Percentiles rank a stretch among this genome's conserved stretches.
phyloP scores from a whole-genome alignment of 2,888 invertebrate species.

The Polymixis flavicincta region DNA sequence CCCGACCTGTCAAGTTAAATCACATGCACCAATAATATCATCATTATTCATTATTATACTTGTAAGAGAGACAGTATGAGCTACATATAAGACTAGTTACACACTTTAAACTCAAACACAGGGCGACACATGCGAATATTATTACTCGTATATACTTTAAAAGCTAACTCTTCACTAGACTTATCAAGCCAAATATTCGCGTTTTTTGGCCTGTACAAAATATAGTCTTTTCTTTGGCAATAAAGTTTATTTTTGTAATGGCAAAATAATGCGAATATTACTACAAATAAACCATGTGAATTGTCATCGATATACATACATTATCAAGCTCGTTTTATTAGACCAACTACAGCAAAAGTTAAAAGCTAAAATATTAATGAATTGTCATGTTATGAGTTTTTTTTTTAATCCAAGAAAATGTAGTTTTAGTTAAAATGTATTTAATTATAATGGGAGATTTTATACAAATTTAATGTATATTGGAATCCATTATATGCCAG shows the following conservation, averaged over 20 bases:
- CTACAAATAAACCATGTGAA: background rate
- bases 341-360: conserved; percentile 12
- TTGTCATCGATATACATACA: background rate
- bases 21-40: conserved; percentile 58
- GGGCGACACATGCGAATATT: conserved; percentile 39
- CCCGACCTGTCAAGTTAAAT: conserved; percentile 40
- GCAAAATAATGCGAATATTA: background rate
- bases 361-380: too few species aligned
- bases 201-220: conserved; percentile 1
- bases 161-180: background rate
- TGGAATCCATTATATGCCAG: conserved; percentile 8
- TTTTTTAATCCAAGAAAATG: too few species aligned
- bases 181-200: background rate
- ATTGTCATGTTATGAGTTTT: too few species aligned
- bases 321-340: conserved; percentile 42
- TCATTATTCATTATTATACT: conserved; percentile 38
- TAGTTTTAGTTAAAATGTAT: too few species aligned
- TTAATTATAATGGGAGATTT: background rate
- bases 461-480: background rate
- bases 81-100: conserved; percentile 63
- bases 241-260: background rate
- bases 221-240: accelerated
- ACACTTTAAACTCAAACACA: conserved; percentile 58
- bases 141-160: conserved; percentile 40
- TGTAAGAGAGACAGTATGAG: conserved; percentile 44